Evolutionary conservation across 2,797 vertebrate genomes (phyloP), one percentile per base, ranked within the genome.

Genomic region (Lagothrix lagotricha): DNA sequence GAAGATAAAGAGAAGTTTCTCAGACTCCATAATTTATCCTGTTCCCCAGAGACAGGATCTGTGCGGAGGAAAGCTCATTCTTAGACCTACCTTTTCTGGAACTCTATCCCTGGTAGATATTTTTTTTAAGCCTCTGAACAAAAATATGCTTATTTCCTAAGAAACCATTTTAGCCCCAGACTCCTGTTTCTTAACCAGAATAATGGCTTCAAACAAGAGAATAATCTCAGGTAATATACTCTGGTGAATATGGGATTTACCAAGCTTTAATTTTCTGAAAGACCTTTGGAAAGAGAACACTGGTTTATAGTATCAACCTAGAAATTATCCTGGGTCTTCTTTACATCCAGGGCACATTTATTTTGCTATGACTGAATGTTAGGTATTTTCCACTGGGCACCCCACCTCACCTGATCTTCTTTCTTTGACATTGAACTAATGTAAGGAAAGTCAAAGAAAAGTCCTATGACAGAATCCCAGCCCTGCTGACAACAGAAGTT

Each of bases 121-220:
- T 80, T 95, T 85, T 96, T 89, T 73, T 19, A 94, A 94, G 5
- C n/a, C 85, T 93, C 46, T 86, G 48, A 61, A 81, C 7, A 92
- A 94, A 97, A 96, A 87, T 58, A 1, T 85, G n/a, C 50, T 26
- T 94, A 33, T 87, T 90, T 92, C n/a, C 61, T 54, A 90, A 89
- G 50, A 30, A 77, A 76, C 6, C 6, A 2, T 90, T 80, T 97
- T 82, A 87, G 48, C 33, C 17, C 5, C n/a, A 20, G 77, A 48
- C 28, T 41, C 50, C 22, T 80, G 8, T 90, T 73, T 90, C 93
- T 94, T 26, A 76, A 79, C 30, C 22, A 80, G 28, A 90, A 97
- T 36, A 85, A 72, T 2, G 36, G 3, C 6, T 97, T 39, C 0
- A 48, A 90, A 70, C 17, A 50, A 77, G 41, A 77, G 2, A 87